Conservation (phyloP, 2,113 vertebrate genomes). For the Callospermophilus lateralis region DNA sequence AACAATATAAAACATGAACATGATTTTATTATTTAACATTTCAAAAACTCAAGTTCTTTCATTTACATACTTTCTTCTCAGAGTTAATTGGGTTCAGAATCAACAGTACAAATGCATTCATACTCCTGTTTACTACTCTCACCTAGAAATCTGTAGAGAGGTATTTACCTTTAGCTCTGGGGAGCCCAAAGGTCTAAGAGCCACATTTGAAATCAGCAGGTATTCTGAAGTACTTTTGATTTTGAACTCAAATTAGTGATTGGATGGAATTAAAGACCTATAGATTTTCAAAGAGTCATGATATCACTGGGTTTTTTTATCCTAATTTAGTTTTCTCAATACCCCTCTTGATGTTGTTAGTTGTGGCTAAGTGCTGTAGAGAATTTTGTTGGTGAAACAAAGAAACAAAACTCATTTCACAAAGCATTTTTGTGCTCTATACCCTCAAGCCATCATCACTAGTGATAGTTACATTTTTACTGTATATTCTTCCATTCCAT, state of each 20-base stretch:
- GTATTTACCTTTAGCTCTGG: not conserved
- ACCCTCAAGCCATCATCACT: not conserved
- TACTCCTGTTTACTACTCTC: not conserved
- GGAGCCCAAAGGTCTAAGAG: not conserved
- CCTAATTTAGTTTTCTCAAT: not conserved
- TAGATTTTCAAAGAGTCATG: not conserved
- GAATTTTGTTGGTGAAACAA: conserved; percentile 17
- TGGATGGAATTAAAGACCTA: not conserved
- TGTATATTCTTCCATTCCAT: not conserved
- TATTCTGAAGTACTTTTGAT: not conserved
- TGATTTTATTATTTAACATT: not conserved
- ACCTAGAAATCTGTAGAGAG: not conserved
- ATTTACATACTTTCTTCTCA: not conserved
- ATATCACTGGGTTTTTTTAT: not conserved
- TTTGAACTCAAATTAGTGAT: not conserved
- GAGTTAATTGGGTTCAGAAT: not conserved
- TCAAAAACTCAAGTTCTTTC: not conserved
- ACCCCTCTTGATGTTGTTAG: not conserved
- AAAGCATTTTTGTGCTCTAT: not conserved
- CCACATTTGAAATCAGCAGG: not conserved
- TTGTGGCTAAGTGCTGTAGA: not conserved
- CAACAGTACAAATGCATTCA: not conserved
- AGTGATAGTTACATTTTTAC: not conserved
- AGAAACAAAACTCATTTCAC: not conserved
- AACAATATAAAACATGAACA: not conserved